A percentile compares a stretch with the other conserved stretches of the same genome.
Evolutionary conservation across 2,797 vertebrate species (phyloP).

Genomic region (Centropyge bicolor): DNA sequence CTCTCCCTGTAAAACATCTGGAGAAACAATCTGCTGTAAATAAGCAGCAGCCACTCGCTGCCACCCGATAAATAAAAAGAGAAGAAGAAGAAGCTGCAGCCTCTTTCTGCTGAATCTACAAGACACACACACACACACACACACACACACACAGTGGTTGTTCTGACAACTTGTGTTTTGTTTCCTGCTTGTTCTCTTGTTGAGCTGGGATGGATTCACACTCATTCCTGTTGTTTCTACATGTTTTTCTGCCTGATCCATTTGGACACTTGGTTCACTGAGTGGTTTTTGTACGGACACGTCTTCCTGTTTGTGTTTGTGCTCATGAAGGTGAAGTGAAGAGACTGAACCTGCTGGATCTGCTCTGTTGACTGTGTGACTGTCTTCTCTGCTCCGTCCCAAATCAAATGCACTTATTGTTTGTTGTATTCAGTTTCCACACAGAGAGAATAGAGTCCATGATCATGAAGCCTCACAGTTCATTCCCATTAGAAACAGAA

Average conservation of each 20-base stretch:
- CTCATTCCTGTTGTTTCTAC: background rate
- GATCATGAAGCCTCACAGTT: too few relatives aligned
- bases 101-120: constrained; percentile 63
- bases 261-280: background rate
- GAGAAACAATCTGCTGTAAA: constrained; percentile 87
- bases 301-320: background rate
- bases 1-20: constrained; percentile 83
- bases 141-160: constrained; percentile 24
- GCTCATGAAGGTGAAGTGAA: too few relatives aligned
- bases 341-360: too few relatives aligned
- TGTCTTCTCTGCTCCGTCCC: too few relatives aligned
- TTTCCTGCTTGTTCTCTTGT: constrained; percentile 3
- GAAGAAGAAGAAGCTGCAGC: constrained; percentile 72
- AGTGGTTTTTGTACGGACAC: background rate
- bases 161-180: background rate
- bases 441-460: too few relatives aligned
- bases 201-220: constrained; percentile 15
- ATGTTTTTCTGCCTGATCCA: background rate
- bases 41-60: constrained; percentile 83
- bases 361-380: too few relatives aligned
- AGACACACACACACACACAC: constrained; percentile 27
- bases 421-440: too few relatives aligned
- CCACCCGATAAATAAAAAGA: constrained; percentile 85
- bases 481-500: too few relatives aligned
- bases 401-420: too few relatives aligned